Conservation (phyloP, 92 coral and sea anemone genomes). For the Paramuricea clavata region DNA sequence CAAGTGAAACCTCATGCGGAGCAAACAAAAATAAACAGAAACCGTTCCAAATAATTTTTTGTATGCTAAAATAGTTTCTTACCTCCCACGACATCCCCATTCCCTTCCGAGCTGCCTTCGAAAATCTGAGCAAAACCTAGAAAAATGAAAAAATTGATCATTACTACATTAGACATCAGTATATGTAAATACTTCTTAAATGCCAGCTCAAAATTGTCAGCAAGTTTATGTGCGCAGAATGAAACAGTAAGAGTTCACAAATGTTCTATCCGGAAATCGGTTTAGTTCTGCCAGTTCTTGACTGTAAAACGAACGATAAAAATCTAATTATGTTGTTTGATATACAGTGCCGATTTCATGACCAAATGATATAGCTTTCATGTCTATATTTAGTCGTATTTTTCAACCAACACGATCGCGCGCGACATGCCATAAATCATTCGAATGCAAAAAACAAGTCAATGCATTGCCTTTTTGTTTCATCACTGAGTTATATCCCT, state of each 20-base stretch:
- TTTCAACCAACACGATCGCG: too few relatives aligned
- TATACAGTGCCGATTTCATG: too few relatives aligned
- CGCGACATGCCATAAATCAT: too few relatives aligned
- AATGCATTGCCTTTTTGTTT: too few relatives aligned
- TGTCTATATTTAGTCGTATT: too few relatives aligned
- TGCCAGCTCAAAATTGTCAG: neutral
- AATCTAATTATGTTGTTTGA: too few relatives aligned
- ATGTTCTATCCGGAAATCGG: neutral
- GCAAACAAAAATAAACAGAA: neutral
- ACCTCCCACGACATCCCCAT: constrained; percentile 4
- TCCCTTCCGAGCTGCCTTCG: neutral
- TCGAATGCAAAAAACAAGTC: too few relatives aligned
- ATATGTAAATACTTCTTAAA: neutral
- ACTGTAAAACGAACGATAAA: too few relatives aligned
- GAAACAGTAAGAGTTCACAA: neutral
- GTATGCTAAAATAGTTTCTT: neutral
- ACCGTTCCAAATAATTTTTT: neutral
- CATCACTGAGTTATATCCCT: too few relatives aligned
- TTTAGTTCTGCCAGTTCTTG: too few relatives aligned
- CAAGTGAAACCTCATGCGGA: neutral
- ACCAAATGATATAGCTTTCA: too few relatives aligned
- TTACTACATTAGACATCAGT: neutral
- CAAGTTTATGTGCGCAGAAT: neutral
- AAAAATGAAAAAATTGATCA: neutral
- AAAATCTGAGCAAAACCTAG: neutral